A percentile compares a stretch with the other conserved stretches of the same genome.
These are phyloP conservation scores for Cassiopea xamachana DNA, from an alignment of 30 jellyfish, hydroid and myxozoan genomes.

Conservation along the genomic window DNA sequence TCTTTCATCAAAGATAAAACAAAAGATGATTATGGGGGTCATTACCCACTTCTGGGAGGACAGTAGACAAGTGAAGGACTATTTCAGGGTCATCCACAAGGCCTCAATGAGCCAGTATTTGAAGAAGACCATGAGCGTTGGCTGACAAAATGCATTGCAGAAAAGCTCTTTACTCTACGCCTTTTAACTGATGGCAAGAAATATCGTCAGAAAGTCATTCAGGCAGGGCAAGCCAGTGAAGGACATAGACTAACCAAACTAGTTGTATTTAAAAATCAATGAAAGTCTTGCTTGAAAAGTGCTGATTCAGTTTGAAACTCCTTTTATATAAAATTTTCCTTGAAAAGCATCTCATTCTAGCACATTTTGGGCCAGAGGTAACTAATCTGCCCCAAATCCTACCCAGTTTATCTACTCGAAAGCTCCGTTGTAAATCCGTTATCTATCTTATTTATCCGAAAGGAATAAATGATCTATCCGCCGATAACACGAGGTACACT, in stretches of 20 bases:
- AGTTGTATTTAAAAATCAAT: constrained; percentile 41
- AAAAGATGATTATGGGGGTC: constrained; percentile 40
- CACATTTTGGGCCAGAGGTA: too few relatives aligned
- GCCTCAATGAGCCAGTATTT: constrained; percentile 47
- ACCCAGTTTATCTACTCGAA: background rate
- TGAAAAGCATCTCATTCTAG: too few relatives aligned
- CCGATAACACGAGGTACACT: too few relatives aligned
- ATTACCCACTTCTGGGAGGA: constrained; percentile 46
- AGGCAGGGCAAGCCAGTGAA: constrained; percentile 49
- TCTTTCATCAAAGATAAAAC: background rate
- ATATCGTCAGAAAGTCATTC: constrained; percentile 37
- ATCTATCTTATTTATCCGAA: too few relatives aligned
- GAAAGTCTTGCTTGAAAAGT: background rate
- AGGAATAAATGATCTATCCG: too few relatives aligned
- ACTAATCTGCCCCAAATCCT: too few relatives aligned
- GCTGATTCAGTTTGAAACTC: too few relatives aligned
- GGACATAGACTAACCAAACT: constrained; percentile 59
- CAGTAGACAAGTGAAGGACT: constrained; percentile 18
- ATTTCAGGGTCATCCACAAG: constrained; percentile 47
- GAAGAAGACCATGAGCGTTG: constrained; percentile 59
- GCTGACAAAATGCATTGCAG: constrained; percentile 52
- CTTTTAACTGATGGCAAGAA: constrained; percentile 59
- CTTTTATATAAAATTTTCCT: too few relatives aligned
- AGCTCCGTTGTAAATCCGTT: too few relatives aligned
- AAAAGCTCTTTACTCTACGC: constrained; percentile 46